Evolutionary conservation across 1,140 invertebrate species (phyloP), one percentile per base, ranked within the genome.

Genomic region (Caerostris extrusa): DNA sequence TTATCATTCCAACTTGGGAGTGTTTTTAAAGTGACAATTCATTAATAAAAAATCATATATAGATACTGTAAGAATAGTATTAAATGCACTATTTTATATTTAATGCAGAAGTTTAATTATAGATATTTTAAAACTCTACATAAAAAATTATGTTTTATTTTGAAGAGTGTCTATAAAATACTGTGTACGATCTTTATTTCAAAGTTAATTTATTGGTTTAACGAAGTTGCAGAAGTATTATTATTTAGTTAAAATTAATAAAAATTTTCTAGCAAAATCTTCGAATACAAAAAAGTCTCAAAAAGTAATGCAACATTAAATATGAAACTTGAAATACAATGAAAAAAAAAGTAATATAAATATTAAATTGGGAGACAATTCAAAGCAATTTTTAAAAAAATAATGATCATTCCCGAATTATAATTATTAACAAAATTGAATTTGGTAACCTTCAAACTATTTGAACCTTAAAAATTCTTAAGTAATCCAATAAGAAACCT

Each of bases 51-150:
- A 57, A 57, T 83, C n/a, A 83, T 83, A 57, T 83, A 17, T 83
- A 83, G 82, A 83, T 83, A 83, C 12, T 83, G 14, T 57, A 83
- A 56, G 82, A 17, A 10, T 83, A 58, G 53, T 83, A 12, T 83
- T 53, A 83, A 77, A 77, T 50, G 82, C 82, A 56, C 14, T 83
- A 10, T 83, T 83, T 83, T 58, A 57, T 57, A 83, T 83, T 83
- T 83, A 83, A 12, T 1, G 34, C 50, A 71, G 53, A 83, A 57
- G 14, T 57, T 19, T 8, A 56, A 56, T 83, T 83, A n/a, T 77
- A 53, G 34, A 12, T 77, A 12, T 77, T 77, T 77, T 53, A 50
- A 77, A 53, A 53, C 19, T 50, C 19, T 77, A 77, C 50, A 8
- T 77, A 12, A 5, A 50, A 50, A 77, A 53, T 77, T 53, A 50